Conservation (phyloP, 2,797 vertebrate species). For the Picus viridis region DNA sequence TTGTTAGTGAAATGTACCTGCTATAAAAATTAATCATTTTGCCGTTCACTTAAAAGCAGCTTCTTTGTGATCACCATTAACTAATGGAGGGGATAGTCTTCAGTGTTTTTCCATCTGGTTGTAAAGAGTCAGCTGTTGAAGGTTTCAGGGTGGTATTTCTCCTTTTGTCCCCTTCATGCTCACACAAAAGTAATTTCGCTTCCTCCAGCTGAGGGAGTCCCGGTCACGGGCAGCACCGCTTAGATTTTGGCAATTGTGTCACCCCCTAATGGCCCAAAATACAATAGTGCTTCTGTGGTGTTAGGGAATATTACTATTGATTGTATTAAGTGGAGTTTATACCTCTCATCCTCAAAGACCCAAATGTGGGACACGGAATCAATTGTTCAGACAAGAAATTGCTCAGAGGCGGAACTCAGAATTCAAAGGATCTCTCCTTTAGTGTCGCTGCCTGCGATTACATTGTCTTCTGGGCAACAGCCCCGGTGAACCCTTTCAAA, state of each 20-base stretch:
- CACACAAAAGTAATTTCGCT: slow-evolving; percentile 18
- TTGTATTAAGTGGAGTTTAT: slow-evolving; percentile 55
- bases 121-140: neutral
- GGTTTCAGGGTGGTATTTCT: slow-evolving; percentile 5
- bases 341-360: slow-evolving; percentile 20
- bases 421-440: slow-evolving; percentile 2
- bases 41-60: neutral
- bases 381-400: slow-evolving; percentile 47
- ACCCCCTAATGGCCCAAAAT: slow-evolving; percentile 7
- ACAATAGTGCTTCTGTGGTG: slow-evolving; percentile 5
- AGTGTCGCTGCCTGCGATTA: neutral
- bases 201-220: slow-evolving; percentile 33
- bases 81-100: slow-evolving; percentile 29
- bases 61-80: slow-evolving; percentile 1
- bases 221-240: neutral
- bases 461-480: neutral
- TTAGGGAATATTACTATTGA: slow-evolving; percentile 46
- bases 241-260: slow-evolving; percentile 20
- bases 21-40: slow-evolving; percentile 37
- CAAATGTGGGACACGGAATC: slow-evolving; percentile 44
- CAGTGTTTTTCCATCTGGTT: slow-evolving; percentile 26
- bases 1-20: slow-evolving; percentile 44
- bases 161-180: slow-evolving; percentile 34
- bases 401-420: slow-evolving; percentile 13
- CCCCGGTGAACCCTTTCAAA: neutral